Evolutionary conservation across 2,113 vertebrate genomes (phyloP), one percentile per base, ranked within the genome.

Genomic region (Corythornis madagascariensis): DNA sequence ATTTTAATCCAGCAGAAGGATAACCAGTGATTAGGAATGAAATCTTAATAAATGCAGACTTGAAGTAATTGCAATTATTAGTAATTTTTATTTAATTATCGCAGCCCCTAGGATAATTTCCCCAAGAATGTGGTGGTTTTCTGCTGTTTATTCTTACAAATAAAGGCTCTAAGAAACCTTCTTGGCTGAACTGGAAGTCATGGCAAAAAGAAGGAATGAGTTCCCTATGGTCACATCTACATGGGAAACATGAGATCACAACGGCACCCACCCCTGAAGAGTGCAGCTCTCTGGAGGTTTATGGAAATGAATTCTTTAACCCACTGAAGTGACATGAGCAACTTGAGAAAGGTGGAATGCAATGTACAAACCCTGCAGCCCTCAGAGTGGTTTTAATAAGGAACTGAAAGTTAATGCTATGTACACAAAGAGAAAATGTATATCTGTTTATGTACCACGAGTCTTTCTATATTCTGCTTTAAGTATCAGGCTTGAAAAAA

Each of bases 1-100:
- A 79, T 76, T 93, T 90, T 84, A 85, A 79, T 87, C 59, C 74
- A 76, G 31, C 45, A 63, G 53, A 86, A 90, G 35, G 56, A 69
- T 75, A 61, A 47, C 40, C 55, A 72, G 1, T 25, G 24, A 63
- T 55, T 73, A 73, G 50, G 71, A 79, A 55, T 61, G 84, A 78
- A 88, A 72, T 65, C 31, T 70, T 82, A 48, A 69, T 38, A 70
- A 82, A 78, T 47, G 22, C 42, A 47, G 24, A 40, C 40, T 69
- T 88, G 26, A 82, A 79, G 42, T 72, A 89, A 82, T 56, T 71
- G 28, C 31, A 80, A 47, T 83, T 86, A 55, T 24, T 65, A 90
- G n/a, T 53, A 26, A 55, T 60, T 83, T 89, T 88, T 26, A 16
- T 43, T 88, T 88, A 70, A 50, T 66, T 15, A 50, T 75, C 35